Percentiles rank a stretch among this genome's conserved stretches.
Evolutionary conservation across 2,888 invertebrate genomes (phyloP).

Genomic region (Epistrophe eligans): DNA sequence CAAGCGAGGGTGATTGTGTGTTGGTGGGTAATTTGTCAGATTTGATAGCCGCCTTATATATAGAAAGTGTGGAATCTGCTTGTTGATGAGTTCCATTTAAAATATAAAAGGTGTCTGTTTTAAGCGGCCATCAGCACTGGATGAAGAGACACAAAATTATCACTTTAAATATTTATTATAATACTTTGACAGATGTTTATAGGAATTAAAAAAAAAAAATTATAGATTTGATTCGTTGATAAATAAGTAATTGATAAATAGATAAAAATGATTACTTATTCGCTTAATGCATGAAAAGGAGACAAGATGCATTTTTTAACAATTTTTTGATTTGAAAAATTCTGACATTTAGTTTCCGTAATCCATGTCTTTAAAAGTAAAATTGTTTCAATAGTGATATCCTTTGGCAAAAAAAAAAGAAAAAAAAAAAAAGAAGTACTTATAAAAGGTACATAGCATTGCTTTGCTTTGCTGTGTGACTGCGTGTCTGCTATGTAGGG

Average conservation of each 20-base stretch:
- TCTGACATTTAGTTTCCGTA: not conserved
- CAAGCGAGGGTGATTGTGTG: not conserved
- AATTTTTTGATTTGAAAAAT: not conserved
- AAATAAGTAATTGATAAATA: not conserved
- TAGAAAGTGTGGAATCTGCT: slow-evolving; percentile 14
- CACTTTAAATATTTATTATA: not conserved
- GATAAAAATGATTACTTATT: no score
- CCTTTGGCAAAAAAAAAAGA: slow-evolving; percentile 3
- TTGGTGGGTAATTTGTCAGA: slow-evolving; percentile 39
- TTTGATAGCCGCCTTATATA: slow-evolving; percentile 14
- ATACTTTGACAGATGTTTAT: not conserved
- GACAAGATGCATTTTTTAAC: no score
- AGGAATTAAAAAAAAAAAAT: not conserved
- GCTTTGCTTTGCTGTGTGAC: not conserved
- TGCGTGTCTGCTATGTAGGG: slow-evolving; percentile 20
- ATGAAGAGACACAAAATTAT: slow-evolving; percentile 1
- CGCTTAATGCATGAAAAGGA: no score
- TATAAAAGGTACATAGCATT: not conserved
- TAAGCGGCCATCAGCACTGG: not conserved
- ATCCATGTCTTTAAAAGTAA: not conserved
- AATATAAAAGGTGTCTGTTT: slow-evolving; percentile 26
- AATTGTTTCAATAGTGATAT: slow-evolving; percentile 47
- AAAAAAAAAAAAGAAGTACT: not conserved
- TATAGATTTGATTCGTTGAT: not conserved
- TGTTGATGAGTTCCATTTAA: slow-evolving; percentile 44